Conservation (phyloP, 2,888 invertebrate species). For the Noctua fimbriata region DNA sequence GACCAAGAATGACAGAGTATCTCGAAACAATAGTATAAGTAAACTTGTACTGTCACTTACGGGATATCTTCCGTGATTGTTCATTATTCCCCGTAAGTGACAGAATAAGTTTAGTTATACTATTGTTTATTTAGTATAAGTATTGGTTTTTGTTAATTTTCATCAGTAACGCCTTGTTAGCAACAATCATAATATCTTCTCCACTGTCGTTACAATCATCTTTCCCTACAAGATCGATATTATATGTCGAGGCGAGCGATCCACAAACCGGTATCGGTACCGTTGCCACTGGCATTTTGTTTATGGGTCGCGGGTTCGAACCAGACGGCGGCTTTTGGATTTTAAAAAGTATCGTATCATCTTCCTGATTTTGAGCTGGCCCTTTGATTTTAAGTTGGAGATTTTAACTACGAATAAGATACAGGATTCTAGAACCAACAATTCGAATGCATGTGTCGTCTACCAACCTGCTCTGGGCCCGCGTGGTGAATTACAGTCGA, state of each 20-base stretch:
- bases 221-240: constrained; percentile 64
- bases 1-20: neutral
- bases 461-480: no score
- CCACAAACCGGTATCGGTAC: constrained; percentile 78
- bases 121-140: no score
- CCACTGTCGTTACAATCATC: constrained; percentile 29
- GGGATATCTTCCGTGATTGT: no score
- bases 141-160: neutral
- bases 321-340: constrained; percentile 65
- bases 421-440: neutral
- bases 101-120: no score
- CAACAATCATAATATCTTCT: constrained; percentile 10
- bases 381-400: constrained; percentile 30
- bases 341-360: constrained; percentile 32
- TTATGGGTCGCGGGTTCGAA: constrained; percentile 80
- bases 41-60: no score
- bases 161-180: neutral
- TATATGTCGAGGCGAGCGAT: constrained; percentile 71
- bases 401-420: neutral
- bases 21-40: neutral
- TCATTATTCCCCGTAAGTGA: no score
- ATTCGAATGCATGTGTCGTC: neutral
- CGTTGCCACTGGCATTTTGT: constrained; percentile 80
- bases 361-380: constrained; percentile 25
- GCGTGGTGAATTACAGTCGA: neutral